phyloP scores from a whole-genome alignment of 2,888 invertebrate genomes.

The Balanococcus diminutus region DNA sequence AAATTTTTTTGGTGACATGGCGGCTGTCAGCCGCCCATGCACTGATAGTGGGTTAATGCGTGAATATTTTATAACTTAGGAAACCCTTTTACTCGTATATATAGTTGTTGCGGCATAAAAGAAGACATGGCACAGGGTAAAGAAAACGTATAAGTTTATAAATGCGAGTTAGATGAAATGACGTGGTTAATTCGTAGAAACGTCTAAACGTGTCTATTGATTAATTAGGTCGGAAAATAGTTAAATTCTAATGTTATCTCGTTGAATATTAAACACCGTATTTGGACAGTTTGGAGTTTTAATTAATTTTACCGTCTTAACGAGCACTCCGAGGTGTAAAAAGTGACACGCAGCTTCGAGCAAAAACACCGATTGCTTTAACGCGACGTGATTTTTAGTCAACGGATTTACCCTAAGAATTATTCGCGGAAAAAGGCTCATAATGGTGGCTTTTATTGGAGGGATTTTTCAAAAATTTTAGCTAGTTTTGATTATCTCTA shows the following conservation, averaged over 20 bases:
- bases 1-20: too few relatives aligned
- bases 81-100: not conserved
- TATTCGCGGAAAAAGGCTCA: too few relatives aligned
- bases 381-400: not conserved
- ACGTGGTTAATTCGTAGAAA: conserved; percentile 32
- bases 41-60: not conserved
- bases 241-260: conserved; percentile 40
- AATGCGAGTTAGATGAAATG: conserved; percentile 13
- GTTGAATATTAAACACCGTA: conserved; percentile 33
- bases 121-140: not conserved
- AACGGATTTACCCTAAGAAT: too few relatives aligned
- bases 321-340: not conserved
- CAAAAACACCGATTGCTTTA: not conserved
- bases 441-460: too few relatives aligned
- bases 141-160: conserved; percentile 18
- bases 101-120: not conserved
- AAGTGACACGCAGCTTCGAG: conserved; percentile 1
- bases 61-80: conserved; percentile 1
- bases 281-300: conserved; percentile 23
- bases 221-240: conserved; percentile 38
- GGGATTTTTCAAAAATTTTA: too few relatives aligned
- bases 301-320: conserved; percentile 42
- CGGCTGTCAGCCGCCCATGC: too few relatives aligned
- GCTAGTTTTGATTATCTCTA: too few relatives aligned
- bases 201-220: conserved; percentile 37